Conservation (phyloP, 2,888 invertebrate species). For the Acholoe squamosa region DNA sequence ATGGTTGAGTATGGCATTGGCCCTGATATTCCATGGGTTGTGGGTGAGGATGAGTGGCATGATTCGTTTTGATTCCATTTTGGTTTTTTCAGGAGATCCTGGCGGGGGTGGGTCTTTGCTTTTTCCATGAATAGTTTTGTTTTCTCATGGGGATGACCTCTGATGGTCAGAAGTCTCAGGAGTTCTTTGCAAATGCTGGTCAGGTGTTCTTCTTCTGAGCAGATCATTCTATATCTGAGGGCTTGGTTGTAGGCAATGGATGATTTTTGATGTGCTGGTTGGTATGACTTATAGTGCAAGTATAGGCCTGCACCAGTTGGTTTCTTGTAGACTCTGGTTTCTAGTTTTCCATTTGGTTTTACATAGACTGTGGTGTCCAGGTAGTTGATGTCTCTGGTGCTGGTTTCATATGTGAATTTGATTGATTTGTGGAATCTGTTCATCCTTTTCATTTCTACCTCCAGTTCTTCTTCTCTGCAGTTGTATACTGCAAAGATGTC, state of each 20-base stretch:
- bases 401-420: too few species aligned
- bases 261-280: not conserved
- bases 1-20: too few species aligned
- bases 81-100: conserved; percentile 7
- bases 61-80: not conserved
- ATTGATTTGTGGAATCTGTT: too few species aligned
- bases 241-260: conserved; percentile 16
- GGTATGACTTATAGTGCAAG: not conserved
- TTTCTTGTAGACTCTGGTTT: not conserved
- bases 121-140: not conserved
- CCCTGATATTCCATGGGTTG: too few species aligned
- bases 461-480: not conserved
- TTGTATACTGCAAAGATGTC: conserved; percentile 13
- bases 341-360: not conserved
- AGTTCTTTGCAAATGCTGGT: not conserved
- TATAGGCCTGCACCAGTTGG: too few species aligned
- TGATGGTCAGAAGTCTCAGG: not conserved
- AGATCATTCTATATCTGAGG: not conserved
- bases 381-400: too few species aligned
- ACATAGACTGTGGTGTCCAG: too few species aligned
- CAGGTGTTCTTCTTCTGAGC: not conserved
- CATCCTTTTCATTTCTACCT: not conserved
- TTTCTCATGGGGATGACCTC: not conserved
- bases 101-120: not conserved
- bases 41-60: not conserved